These are phyloP conservation scores for Notocelia uddmanniana DNA, from an alignment of 2,888 invertebrate genomes.

Conservation along the genomic window DNA sequence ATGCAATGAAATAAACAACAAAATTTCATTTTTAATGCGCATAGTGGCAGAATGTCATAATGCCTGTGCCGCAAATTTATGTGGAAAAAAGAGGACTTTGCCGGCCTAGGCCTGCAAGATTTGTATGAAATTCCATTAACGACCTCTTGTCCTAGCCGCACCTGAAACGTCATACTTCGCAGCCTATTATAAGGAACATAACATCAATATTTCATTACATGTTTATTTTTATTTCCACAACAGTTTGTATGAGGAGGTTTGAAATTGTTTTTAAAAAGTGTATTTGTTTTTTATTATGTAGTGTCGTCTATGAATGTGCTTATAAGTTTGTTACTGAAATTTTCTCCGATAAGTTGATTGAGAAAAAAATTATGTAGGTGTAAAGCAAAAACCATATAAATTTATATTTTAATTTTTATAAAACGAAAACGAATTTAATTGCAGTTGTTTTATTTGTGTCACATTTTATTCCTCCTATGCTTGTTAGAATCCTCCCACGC, in stretches of 20 bases:
- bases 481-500: no score
- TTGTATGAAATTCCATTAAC: no score
- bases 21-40: no score
- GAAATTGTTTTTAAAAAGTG: neutral
- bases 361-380: conserved; percentile 5
- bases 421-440: neutral
- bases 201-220: no score
- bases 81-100: no score
- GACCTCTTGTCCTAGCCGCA: no score
- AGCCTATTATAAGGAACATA: no score
- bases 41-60: no score
- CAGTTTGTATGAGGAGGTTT: neutral
- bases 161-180: no score
- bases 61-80: no score
- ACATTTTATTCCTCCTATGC: neutral
- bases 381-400: neutral
- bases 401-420: conserved; percentile 11
- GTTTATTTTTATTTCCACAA: neutral
- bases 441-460: neutral
- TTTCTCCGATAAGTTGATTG: neutral
- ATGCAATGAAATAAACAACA: no score
- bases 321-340: neutral
- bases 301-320: neutral
- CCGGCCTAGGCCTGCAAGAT: no score
- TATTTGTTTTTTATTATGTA: neutral